Percentiles rank a stretch among this genome's conserved stretches.
Evolutionary conservation across 2,797 vertebrate genomes (phyloP).

Genomic region (Hemibagrus guttatus): DNA sequence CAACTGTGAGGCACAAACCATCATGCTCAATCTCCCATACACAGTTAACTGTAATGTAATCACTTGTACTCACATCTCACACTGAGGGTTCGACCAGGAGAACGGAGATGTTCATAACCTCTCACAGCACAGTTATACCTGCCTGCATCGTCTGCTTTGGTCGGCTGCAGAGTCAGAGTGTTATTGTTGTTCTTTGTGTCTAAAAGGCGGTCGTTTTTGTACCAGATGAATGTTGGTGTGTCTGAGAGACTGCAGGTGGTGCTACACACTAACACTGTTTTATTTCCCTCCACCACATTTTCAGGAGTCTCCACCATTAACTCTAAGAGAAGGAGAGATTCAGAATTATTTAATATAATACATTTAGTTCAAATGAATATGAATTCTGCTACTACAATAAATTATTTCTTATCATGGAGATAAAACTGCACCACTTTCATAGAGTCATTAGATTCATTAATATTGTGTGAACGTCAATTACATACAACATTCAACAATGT

Average conservation of each 20-base stretch:
- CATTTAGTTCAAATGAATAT: neutral
- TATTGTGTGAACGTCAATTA: neutral
- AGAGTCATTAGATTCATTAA: neutral
- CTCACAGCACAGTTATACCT: conserved; percentile 6
- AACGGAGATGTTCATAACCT: neutral
- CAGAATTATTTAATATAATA: neutral
- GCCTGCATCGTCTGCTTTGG: neutral
- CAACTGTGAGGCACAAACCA: neutral
- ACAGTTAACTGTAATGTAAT: neutral
- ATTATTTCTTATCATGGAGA: too few species aligned
- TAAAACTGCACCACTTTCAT: neutral
- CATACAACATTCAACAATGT: neutral
- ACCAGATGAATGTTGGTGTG: neutral
- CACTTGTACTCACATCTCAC: conserved; percentile 10
- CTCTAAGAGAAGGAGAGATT: neutral
- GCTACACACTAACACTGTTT: neutral
- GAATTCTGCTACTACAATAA: neutral
- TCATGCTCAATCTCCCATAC: neutral
- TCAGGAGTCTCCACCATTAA: neutral
- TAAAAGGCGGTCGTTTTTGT: neutral
- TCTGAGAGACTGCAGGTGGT: conserved; percentile 5
- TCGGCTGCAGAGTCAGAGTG: neutral
- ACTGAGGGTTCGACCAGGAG: neutral
- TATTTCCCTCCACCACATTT: neutral
- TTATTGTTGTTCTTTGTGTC: neutral